Base-by-base conservation (phyloP, 2,888 invertebrate species). In the Pseudeuparius sepicola region DNA sequence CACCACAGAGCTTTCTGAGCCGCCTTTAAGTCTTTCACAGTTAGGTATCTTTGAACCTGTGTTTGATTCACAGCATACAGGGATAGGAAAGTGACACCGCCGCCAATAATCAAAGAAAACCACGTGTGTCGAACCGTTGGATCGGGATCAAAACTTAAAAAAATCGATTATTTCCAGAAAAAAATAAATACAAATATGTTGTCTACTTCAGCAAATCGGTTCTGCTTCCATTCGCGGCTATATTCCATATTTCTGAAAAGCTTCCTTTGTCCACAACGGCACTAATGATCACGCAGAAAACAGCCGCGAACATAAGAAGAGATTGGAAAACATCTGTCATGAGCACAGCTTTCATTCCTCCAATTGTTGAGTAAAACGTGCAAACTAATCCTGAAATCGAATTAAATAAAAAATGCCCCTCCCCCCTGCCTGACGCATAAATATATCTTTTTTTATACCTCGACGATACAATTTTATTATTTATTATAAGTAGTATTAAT, bases 291-390 rank as follows among this genome's bases (percentile, higher is more conserved):
- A 92, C 73, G 50, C 81, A 76, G 48, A 82, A 78, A 6, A 90
- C 72, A 0, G 89, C 81, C 2, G 70, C 75, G 54, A 85, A 88
- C 90, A 92, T 92, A 3, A 92, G 66, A 2, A 80, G 39, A 0
- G 87, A 85, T 59, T 86, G 85, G 46, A 89, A 78, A 2, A 90
- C 74, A 54, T 90, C 90, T 0, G 89, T 89, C 48, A 88, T 75
- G 30, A 90, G 62, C 0, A 90, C 89, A 3, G 90, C 89, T 58
- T 90, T 90, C 76, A 90, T 88, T 18, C 90, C 90, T 11, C 90
- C 90, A 43, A 89, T 67, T 1, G 84, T 79, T 1, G 88, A 86
- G 52, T 89, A 89, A 56, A 89, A 83, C 0, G 87, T 85, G 55
- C 88, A 89, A 3, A 78, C 85, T 27, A 82, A 53, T 2, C 79